Evolutionary conservation across 2,113 vertebrate genomes (phyloP).

Genomic region (Scytalopus superciliaris): DNA sequence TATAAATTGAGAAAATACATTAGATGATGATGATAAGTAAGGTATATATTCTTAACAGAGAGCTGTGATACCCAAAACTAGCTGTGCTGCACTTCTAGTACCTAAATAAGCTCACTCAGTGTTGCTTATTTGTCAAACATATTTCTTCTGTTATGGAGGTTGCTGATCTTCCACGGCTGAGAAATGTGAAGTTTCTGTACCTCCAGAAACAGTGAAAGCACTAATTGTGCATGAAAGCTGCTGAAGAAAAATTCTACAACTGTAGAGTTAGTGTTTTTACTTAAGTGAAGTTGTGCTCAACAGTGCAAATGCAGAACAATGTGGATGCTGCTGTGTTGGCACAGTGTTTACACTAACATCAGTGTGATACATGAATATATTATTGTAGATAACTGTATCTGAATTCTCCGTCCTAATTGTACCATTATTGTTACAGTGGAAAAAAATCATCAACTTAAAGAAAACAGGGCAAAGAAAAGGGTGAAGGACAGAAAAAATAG

Average conservation of each 20-base stretch:
- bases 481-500: not conserved
- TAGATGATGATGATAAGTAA: not conserved
- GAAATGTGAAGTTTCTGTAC: not conserved
- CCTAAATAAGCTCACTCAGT: not conserved
- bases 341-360: not conserved
- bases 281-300: not conserved
- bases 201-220: not conserved
- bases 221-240: not conserved
- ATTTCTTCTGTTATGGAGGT: not conserved
- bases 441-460: not conserved
- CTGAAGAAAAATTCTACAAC: not conserved
- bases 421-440: not conserved
- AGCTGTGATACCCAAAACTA: not conserved
- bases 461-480: not conserved
- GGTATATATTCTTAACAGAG: not conserved
- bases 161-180: not conserved
- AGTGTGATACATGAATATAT: not conserved
- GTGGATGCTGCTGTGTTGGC: not conserved
- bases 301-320: not conserved
- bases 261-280: not conserved
- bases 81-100: not conserved
- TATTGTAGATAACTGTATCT: not conserved
- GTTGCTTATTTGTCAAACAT: not conserved
- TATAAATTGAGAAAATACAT: not conserved
- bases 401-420: not conserved